Evolutionary conservation across 2,113 vertebrate genomes (phyloP), one percentile per base, ranked within the genome.

Genomic region (Hippoglossus stenolepis): DNA sequence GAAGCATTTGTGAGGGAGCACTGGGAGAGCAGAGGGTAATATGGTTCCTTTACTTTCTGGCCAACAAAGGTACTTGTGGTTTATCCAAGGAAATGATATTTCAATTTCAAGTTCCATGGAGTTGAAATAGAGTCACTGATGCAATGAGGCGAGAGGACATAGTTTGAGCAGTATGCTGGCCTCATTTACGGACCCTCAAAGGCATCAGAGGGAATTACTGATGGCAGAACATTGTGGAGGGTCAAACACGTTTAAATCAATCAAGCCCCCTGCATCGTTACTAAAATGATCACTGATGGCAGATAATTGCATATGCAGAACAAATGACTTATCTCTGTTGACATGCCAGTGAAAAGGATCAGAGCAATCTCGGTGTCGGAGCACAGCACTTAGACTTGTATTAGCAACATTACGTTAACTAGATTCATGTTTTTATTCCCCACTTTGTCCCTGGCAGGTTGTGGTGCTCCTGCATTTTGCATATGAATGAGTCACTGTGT

Each of bases 291-390:
- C 35, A 40, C 38, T 10, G 28, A 62, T 57, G 49, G 38, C 61
- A 65, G 38, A 72, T 31, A 10, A 51, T 64, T 59, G 57, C 21
- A 77, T 54, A 45, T 28, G 35, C 49, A 35, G 70, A 70, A 54
- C 76, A 69, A 74, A 60, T 79, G 26, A 81, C 28, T 80, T 63
- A 24, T 65, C 66, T 54, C 18, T 18, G 11, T 49, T 54, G 74
- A 59, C 23, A 75, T 1, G 1, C 7, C 21, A 23, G n/a, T 31
- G 62, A 13, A 64, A 82, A 61, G 17, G 57, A 78, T 76, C 49
- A 65, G 40, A 4, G 24, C 63, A 73, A 72, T 74, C 17, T 45
- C 4, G 1, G 67, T 68, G 77, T 69, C 69, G 67, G 53, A 75
- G 72, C 59, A 28, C 20, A 21, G 64, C 43, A 78, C 63, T 85